Base-by-base conservation (phyloP, 1,140 invertebrate species). In the Nomia melanderi region DNA sequence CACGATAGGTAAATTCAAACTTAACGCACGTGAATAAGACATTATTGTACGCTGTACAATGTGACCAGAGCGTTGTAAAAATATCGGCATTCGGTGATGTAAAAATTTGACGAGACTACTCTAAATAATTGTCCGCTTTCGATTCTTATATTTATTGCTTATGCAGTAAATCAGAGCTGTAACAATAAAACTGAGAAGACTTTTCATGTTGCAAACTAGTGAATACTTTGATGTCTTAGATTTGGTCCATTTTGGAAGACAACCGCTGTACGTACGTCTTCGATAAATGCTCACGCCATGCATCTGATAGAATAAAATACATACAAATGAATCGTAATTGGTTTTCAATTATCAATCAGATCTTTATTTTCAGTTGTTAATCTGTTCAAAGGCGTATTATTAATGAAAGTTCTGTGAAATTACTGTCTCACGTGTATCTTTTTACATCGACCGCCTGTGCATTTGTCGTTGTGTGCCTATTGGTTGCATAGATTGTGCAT, bases 221-320 rank as follows among this genome's bases (percentile, higher is more conserved):
- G 33, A 25, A 33, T 67, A 36, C n/a, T 36, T 56, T 56, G 65
- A 67, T 36, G 50, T 67, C 33, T 67, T 25, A 67, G 20, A 67
- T 67, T 67, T 67, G 65, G 65, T 67, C 65, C 65, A 56, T 67
- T 66, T 31, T 29, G 31, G 31, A 36, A 59, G 31, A 59, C 57
- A 36, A 36, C 20, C 20, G 31, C 57, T 20, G 31, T 36, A 59
- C 31, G 57, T 36, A 59, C 31, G 57, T 29, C 57, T 59, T 36
- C 57, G 20, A 33, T 36, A 31, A 59, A 59, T 59, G 17, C 29
- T 59, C 29, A 36, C 20, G 31, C 29, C 31, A n/a, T 59, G 31
- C 31, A 17, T 59, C 29, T 59, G 57, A 59, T 36, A 36, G 20
- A 33, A n/a, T n/a, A 29, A 59, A 36, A 23, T 36, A 59, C 57